These are phyloP conservation scores for Mimumesa dahlbomi DNA, from an alignment of 2,888 invertebrate species.

Conservation along the genomic window DNA sequence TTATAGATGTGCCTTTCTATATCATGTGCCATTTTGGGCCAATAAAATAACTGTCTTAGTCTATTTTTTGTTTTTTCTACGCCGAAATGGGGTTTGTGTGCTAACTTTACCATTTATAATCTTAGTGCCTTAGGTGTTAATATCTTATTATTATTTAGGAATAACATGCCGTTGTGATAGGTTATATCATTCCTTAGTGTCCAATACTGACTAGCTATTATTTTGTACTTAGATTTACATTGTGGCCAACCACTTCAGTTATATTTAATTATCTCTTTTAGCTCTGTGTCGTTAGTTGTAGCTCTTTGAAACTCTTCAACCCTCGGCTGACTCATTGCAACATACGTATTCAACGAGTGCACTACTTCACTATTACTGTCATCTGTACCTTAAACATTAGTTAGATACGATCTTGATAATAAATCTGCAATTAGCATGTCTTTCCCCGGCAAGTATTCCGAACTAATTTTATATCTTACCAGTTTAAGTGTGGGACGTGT, in stretches of 20 bases:
- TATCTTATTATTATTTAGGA: slow-evolving; percentile 1
- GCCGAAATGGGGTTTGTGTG: slow-evolving; percentile 1
- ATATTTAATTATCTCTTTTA: slow-evolving; percentile 24
- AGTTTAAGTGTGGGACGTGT: neutral
- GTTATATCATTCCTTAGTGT: neutral
- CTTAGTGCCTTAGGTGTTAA: neutral
- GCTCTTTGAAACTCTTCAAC: slow-evolving; percentile 22
- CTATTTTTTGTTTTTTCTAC: slow-evolving; percentile 8
- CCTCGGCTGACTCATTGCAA: slow-evolving; percentile 19
- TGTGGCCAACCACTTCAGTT: slow-evolving; percentile 49
- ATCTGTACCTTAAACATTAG: neutral
- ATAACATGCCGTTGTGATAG: neutral
- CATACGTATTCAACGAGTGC: slow-evolving; percentile 3
- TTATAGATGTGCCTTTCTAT: slow-evolving; percentile 7
- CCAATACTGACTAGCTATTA: neutral
- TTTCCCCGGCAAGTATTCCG: slow-evolving; percentile 1
- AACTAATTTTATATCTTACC: neutral
- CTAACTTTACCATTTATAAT: neutral
- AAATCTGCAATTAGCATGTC: slow-evolving; percentile 9
- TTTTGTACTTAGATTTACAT: neutral
- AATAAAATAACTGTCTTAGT: slow-evolving; percentile 10
- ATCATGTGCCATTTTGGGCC: slow-evolving; percentile 25
- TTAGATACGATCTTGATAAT: slow-evolving; percentile 3
- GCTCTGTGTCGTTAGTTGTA: slow-evolving; percentile 24
- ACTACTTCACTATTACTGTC: neutral